Conservation (phyloP, 30 jellyfish, hydroid and myxozoan genomes). For the Catostylus mosaicus region DNA sequence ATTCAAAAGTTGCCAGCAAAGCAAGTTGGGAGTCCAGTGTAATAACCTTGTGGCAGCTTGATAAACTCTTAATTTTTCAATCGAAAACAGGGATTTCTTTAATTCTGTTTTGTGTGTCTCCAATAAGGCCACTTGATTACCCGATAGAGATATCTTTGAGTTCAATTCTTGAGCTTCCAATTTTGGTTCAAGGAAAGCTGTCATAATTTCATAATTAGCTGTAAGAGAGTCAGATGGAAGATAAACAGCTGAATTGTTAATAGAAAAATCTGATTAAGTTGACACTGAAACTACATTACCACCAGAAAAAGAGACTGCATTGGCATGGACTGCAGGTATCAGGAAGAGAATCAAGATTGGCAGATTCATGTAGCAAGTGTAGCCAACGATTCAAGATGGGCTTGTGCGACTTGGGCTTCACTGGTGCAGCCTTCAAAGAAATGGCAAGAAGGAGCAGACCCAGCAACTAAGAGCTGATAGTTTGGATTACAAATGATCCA, state of each 20-base stretch:
- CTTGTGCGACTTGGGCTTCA: slow-evolving; percentile 10
- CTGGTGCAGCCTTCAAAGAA: slow-evolving; percentile 9
- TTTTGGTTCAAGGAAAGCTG: neutral
- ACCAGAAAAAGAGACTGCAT: slow-evolving; percentile 9
- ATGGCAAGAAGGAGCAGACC: slow-evolving; percentile 29
- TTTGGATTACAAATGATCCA: too few relatives aligned
- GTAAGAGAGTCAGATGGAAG: slow-evolving; percentile 22
- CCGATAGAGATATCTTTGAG: too few relatives aligned
- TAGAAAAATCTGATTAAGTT: too few relatives aligned
- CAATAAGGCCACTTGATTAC: too few relatives aligned
- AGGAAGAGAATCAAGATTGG: neutral
- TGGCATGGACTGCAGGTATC: neutral
- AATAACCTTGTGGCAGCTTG: too few relatives aligned
- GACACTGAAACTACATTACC: slow-evolving; percentile 13
- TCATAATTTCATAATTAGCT: slow-evolving; percentile 25
- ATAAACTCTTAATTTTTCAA: too few relatives aligned
- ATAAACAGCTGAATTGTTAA: slow-evolving; percentile 21
- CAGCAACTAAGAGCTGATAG: slow-evolving; percentile 37
- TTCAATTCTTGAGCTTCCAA: too few relatives aligned
- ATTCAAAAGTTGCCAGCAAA: slow-evolving; percentile 11
- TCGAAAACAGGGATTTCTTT: too few relatives aligned
- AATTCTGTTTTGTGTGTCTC: too few relatives aligned
- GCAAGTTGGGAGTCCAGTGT: slow-evolving; percentile 32
- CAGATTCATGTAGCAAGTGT: neutral
- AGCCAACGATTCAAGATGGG: slow-evolving; percentile 7